Evolutionary conservation across 2,113 vertebrate genomes (phyloP).

Genomic region (Colossoma macropomum): DNA sequence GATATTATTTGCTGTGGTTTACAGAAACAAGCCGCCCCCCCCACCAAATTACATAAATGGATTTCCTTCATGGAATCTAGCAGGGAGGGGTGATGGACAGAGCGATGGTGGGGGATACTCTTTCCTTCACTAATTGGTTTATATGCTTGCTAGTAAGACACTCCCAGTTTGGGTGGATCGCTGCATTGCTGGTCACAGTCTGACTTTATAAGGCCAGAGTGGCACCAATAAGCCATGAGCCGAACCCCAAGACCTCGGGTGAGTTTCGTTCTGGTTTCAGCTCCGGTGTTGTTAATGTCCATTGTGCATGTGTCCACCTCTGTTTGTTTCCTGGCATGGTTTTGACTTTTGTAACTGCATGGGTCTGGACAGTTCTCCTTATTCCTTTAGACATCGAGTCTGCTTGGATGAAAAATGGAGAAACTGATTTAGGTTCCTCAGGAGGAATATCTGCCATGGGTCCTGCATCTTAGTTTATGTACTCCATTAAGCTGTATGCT

Average conservation of each 20-base stretch:
- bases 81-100: conserved; percentile 66
- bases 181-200: conserved; percentile 62
- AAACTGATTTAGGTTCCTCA: neutral
- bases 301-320: conserved; percentile 15
- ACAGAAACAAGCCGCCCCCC: conserved; percentile 75
- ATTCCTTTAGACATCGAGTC: neutral
- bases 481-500: neutral
- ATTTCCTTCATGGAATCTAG: conserved; percentile 76
- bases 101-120: conserved; percentile 57
- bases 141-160: conserved; percentile 80
- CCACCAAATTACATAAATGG: conserved; percentile 91
- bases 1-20: conserved; percentile 81
- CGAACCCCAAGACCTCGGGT: conserved; percentile 81
- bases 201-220: conserved; percentile 76
- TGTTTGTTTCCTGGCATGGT: conserved; percentile 23
- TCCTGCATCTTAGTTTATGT: neutral
- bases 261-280: conserved; percentile 71
- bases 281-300: neutral
- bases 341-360: neutral
- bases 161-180: conserved; percentile 85
- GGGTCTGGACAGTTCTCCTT: neutral
- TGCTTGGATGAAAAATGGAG: neutral
- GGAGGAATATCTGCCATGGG: neutral
- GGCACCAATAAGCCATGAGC: conserved; percentile 73
- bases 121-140: conserved; percentile 82